These are phyloP conservation scores for Bimastos eiseni DNA, from an alignment of 2,888 invertebrate genomes.

Conservation along the genomic window DNA sequence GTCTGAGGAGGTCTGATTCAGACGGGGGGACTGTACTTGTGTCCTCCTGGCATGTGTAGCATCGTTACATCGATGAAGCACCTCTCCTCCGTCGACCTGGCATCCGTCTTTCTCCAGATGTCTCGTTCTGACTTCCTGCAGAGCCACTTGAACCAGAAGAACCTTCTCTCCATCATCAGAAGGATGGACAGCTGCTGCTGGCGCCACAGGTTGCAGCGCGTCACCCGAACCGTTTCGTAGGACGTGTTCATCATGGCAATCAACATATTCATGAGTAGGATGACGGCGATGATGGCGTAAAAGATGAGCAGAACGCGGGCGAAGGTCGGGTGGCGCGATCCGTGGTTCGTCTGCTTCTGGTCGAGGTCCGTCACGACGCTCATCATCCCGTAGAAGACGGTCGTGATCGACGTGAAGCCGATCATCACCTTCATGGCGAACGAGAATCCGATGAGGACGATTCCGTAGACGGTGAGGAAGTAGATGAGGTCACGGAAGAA, in stretches of 20 bases:
- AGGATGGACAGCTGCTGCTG: conserved; percentile 46
- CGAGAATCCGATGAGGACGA: conserved; percentile 44
- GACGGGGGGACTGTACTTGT: background rate
- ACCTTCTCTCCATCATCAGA: conserved; percentile 45
- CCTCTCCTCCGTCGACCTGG: conserved; percentile 31
- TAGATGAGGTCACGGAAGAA: conserved; percentile 47
- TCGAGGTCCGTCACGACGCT: conserved; percentile 46
- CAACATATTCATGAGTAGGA: conserved; percentile 46
- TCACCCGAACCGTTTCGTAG: conserved; percentile 43
- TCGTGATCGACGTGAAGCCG: conserved; percentile 39
- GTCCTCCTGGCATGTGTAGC: conserved; percentile 37
- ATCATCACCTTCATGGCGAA: conserved; percentile 46
- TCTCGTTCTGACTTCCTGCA: conserved; percentile 42
- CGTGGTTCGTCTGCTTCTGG: conserved; percentile 40
- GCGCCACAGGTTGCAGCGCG: conserved; percentile 44
- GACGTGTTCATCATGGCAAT: conserved; percentile 48
- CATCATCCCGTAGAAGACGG: conserved; percentile 46
- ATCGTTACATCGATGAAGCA: conserved; percentile 45
- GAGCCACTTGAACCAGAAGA: conserved; percentile 44
- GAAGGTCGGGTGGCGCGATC: conserved; percentile 41
- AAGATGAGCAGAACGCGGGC: conserved; percentile 44
- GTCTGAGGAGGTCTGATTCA: background rate
- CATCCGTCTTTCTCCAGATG: conserved; percentile 39
- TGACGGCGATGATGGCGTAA: conserved; percentile 46
- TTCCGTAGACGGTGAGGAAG: conserved; percentile 46